Evolutionary conservation across 2,113 vertebrate genomes (phyloP), one percentile per base, ranked within the genome.

Genomic region (Dendrocopos noguchii): DNA sequence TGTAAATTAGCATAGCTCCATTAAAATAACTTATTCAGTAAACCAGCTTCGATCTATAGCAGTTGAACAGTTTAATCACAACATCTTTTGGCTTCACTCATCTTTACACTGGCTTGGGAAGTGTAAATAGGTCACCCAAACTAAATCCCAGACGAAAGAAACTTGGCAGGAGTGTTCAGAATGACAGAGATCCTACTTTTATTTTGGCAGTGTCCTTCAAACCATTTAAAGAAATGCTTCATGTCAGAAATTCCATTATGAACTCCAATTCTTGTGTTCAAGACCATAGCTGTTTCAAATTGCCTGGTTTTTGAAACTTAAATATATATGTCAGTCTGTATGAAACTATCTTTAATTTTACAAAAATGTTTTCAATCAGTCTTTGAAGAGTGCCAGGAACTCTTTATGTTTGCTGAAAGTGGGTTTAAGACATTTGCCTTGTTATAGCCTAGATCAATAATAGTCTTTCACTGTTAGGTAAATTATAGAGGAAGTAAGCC

Each of bases 321-420:
- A 87, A 83, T 75, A 22, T 9, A 19, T 27, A 4, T 88, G 70
- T 80, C 63, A 81, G 52, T 66, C 59, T 13, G 34, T 59, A 65
- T 70, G 66, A 88, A 71, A 83, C 24, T 86, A 76, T 65, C 16
- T 95, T 88, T 77, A 74, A 88, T 84, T 73, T 34, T 50, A 64
- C 39, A 59, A 39, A 44, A 67, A 66, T 6, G 3, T 4, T 74
- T 89, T 46, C 47, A 67, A 59, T 71, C 29, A 44, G 52, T 61
- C 42, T 93, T 87, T 87, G 46, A 84, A 80, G 25, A 75, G 12
- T 70, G 10, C 10, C 73, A n/a, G 47, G 3, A 24, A 88, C 6
- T 47, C 28, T 52, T 72, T 67, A 65, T 39, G 6, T 66, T 74
- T 73, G 29, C 33, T 66, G 31, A 59, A 88, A 71, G 15, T 63